Percentiles rank a stretch among this genome's conserved stretches.
Conservation (phyloP, 2,797 vertebrate species). For the Coregonus sp. region DNA sequence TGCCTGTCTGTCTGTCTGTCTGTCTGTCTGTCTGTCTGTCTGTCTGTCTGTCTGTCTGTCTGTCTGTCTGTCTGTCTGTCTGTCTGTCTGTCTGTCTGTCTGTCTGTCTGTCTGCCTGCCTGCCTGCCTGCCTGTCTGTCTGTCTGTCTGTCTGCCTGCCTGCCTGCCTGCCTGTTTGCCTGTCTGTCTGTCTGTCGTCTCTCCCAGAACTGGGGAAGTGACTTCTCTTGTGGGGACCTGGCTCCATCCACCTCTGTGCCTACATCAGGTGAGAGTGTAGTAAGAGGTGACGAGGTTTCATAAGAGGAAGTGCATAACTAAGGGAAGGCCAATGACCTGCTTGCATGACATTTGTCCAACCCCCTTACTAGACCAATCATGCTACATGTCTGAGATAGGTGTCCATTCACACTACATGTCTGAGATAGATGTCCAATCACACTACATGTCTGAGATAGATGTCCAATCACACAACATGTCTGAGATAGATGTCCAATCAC, state of each 20-base stretch:
- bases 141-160: too few relatives aligned
- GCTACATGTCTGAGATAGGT: not conserved
- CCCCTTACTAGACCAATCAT: not conserved
- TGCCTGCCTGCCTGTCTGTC: too few relatives aligned
- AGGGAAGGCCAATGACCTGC: not conserved
- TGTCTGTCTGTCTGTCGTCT: slow-evolving; percentile 6
- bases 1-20: too few relatives aligned
- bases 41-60: not conserved
- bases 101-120: not conserved
- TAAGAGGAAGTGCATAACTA: not conserved
- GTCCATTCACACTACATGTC: too few relatives aligned
- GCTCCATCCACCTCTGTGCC: slow-evolving; percentile 71
- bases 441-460: too few relatives aligned
- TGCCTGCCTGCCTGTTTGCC: not conserved
- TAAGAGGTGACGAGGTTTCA: not conserved
- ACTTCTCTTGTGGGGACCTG: slow-evolving; percentile 76
- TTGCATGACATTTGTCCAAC: not conserved
- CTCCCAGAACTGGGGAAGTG: slow-evolving; percentile 87
- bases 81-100: too few relatives aligned
- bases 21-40: too few relatives aligned
- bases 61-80: not conserved
- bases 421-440: too few relatives aligned
- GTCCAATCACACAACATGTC: too few relatives aligned
- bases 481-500: too few relatives aligned
- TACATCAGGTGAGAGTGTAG: slow-evolving; percentile 79